Base-by-base conservation (phyloP, 2,797 vertebrate species). In the Heterohyrax brucei region DNA sequence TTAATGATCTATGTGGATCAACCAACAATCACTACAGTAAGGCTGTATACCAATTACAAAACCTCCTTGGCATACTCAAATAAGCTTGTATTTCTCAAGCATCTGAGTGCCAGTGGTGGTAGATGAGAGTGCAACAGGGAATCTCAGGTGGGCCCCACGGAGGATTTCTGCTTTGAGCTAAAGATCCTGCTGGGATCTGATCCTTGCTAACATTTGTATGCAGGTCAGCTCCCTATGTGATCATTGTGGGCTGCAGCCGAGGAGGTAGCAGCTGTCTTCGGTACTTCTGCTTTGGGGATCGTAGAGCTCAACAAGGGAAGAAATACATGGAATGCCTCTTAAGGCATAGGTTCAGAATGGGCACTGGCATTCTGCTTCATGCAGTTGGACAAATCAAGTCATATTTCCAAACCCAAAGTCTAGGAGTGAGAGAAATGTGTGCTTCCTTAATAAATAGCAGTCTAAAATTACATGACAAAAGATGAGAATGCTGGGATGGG, bases 131-230 rank as follows among this genome's bases (percentile, higher is more conserved):
- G 26, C 4, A 0, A 48, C 33, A 26, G 16, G 16, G 30, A 44
- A 9, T 8, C 2, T 2, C 2, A 2, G n/a, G 3, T 10, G 12
- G 73, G 28, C 30, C 80, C 16, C 61, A 14, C 0, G 30, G 5
- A 56, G 21, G 21, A 73, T 12, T 18, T 72, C 44, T 64, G 30
- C 21, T 89, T 68, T 61, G 48, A 86, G 14, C 5, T n/a, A 46
- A 75, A 81, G 70, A 30, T 62, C 77, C 59, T 22, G 21, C 53
- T 7, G 0, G 46, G 2, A 4, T 68, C 89, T 21, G 39, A 1
- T 62, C 18, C 48, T 33, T 6, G 12, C 7, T 64, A 48, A 92
- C 39, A 21, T 62, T 7, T 81, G 19, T 3, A 9, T 4, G 90
- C 68, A 66, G 16, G 44, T 73, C 16, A 53, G 3, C 44, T 68